These are phyloP conservation scores for Tamias sibiricus DNA, from an alignment of 2,113 vertebrate species.

Conservation along the genomic window DNA sequence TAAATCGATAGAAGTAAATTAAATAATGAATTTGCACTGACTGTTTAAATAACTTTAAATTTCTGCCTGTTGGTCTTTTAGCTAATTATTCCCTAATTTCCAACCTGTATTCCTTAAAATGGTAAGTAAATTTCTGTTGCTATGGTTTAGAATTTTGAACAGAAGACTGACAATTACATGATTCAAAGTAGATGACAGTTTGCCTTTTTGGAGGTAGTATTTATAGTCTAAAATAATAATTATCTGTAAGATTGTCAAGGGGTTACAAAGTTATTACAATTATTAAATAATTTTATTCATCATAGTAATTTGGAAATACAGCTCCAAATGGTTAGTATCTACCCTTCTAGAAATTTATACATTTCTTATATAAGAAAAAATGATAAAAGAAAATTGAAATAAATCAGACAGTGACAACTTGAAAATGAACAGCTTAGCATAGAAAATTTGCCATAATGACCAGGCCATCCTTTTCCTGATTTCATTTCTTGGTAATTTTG, in stretches of 20 bases:
- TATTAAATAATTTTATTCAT: constrained; percentile 82
- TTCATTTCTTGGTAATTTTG: background rate
- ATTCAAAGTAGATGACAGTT: constrained; percentile 81
- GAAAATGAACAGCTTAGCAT: background rate
- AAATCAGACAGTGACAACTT: background rate
- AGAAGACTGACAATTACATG: constrained; percentile 80
- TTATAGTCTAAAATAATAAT: constrained; percentile 85
- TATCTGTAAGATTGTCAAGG: constrained; percentile 81
- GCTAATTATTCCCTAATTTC: constrained; percentile 63
- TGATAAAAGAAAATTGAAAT: constrained; percentile 43
- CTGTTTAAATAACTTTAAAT: constrained; percentile 39
- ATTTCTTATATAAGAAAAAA: constrained; percentile 40
- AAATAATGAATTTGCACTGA: background rate
- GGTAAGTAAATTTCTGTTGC: constrained; percentile 80
- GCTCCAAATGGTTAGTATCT: constrained; percentile 68
- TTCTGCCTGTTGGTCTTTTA: constrained; percentile 20
- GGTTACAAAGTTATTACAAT: constrained; percentile 81
- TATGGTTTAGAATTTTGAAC: constrained; percentile 77
- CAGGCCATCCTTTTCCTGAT: background rate
- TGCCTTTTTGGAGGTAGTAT: constrained; percentile 81
- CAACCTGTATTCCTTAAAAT: constrained; percentile 71
- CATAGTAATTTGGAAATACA: constrained; percentile 71
- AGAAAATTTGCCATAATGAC: background rate
- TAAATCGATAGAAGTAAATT: background rate
- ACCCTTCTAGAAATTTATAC: constrained; percentile 49